Evolutionary conservation across 2,797 vertebrate species (phyloP).

Genomic region (Phrynocephalus vlangalii): DNA sequence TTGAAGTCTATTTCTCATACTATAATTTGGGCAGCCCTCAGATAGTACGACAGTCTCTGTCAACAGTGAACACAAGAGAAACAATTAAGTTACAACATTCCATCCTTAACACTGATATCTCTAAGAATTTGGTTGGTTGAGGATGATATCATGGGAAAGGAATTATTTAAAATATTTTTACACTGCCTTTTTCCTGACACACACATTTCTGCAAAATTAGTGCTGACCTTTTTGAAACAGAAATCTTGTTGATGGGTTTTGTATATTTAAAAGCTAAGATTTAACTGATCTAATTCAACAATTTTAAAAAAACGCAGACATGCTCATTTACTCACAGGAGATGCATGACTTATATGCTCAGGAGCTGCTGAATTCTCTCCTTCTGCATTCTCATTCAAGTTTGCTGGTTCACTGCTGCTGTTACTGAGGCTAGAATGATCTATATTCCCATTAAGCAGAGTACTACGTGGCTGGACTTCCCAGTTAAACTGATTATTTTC

Average conservation of each 20-base stretch:
- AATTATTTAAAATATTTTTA: too few relatives aligned
- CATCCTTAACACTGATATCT: background rate
- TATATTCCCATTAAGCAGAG: slow-evolving; percentile 88
- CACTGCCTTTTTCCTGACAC: background rate
- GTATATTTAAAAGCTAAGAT: slow-evolving; percentile 39
- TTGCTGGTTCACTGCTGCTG: slow-evolving; percentile 82
- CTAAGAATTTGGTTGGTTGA: background rate
- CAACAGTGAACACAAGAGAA: background rate
- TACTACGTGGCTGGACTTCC: slow-evolving; percentile 85
- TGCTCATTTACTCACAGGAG: slow-evolving; percentile 77
- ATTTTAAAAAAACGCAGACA: slow-evolving; percentile 13
- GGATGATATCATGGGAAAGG: background rate
- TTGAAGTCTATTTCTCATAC: background rate
- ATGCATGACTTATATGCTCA: slow-evolving; percentile 72
- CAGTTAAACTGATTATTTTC: slow-evolving; percentile 89
- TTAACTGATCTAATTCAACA: background rate
- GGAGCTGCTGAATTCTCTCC: slow-evolving; percentile 76
- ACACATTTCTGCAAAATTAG: background rate
- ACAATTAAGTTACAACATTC: background rate
- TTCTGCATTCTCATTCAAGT: slow-evolving; percentile 81
- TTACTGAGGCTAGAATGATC: slow-evolving; percentile 83
- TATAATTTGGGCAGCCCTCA: background rate
- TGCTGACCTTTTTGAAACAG: background rate
- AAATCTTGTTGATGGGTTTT: background rate
- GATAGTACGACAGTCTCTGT: background rate